These are phyloP conservation scores for Deilephila elpenor DNA, from an alignment of 2,888 invertebrate species.

Conservation along the genomic window DNA sequence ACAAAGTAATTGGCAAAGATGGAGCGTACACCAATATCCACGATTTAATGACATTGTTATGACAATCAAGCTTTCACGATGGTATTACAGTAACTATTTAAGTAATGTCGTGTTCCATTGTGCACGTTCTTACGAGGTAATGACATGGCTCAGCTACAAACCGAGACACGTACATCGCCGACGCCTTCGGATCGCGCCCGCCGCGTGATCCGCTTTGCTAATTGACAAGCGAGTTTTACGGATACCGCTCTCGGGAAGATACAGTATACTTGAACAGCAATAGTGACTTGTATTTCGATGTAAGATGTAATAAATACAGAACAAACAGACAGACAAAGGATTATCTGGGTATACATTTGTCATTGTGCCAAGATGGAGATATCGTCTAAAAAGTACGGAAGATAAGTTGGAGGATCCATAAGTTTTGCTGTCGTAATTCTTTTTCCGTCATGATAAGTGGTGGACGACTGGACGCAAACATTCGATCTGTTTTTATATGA, in stretches of 20 bases:
- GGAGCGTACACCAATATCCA: no score
- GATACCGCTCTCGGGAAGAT: background rate
- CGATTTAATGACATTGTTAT: no score
- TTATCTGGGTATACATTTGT: background rate
- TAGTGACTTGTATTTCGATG: background rate
- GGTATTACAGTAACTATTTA: background rate
- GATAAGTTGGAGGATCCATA: slow-evolving; percentile 6
- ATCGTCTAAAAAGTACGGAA: slow-evolving; percentile 2
- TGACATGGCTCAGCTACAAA: background rate
- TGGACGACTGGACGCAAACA: no score
- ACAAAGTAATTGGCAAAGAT: no score
- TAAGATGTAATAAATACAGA: background rate
- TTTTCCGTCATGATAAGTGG: background rate
- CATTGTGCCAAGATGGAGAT: background rate
- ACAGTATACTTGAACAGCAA: background rate
- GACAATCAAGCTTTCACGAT: no score
- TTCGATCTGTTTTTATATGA: no score
- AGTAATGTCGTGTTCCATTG: background rate
- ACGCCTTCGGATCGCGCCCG: background rate
- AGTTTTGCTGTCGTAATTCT: background rate
- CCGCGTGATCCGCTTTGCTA: background rate
- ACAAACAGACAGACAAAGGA: background rate
- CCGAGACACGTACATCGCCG: background rate
- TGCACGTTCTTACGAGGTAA: background rate
- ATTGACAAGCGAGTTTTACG: background rate